A percentile compares a stretch with the other conserved stretches of the same genome.
These are phyloP conservation scores for Mellivora capensis DNA, from an alignment of 2,113 vertebrate species.

Conservation along the genomic window DNA sequence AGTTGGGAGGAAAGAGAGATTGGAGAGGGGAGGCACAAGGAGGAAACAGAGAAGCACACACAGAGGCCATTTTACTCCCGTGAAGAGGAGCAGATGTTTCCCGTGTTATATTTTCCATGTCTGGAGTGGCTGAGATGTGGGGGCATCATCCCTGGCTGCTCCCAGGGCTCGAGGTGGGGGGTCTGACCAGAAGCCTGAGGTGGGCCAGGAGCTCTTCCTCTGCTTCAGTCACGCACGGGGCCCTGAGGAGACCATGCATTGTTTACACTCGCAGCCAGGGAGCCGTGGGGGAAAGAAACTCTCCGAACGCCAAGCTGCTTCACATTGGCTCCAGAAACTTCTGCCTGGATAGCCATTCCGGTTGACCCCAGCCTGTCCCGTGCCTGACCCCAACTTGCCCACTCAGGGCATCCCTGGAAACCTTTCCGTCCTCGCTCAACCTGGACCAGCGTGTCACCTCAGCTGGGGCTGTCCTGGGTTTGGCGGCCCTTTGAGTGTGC, in stretches of 20 bases:
- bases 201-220: neutral
- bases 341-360: neutral
- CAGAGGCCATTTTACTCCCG: neutral
- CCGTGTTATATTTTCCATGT: constrained; percentile 61
- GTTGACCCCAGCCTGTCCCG: neutral
- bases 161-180: constrained; percentile 67
- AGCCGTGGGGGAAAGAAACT: neutral
- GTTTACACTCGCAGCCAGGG: constrained; percentile 47
- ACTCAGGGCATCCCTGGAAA: neutral
- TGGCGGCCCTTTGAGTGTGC: neutral
- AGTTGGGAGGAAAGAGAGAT: neutral
- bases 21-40: neutral
- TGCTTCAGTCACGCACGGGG: neutral
- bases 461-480: neutral
- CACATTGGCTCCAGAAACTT: neutral
- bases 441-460: neutral
- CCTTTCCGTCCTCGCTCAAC: neutral
- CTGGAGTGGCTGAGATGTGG: constrained; percentile 47
- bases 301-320: constrained; percentile 20
- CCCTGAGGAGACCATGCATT: neutral
- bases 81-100: constrained; percentile 76
- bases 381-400: neutral
- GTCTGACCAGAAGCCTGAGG: constrained; percentile 60
- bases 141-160: constrained; percentile 61
- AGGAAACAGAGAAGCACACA: constrained; percentile 38